phyloP scores from a whole-genome alignment of 1,140 invertebrate genomes.

The Listronotus oregonensis region DNA sequence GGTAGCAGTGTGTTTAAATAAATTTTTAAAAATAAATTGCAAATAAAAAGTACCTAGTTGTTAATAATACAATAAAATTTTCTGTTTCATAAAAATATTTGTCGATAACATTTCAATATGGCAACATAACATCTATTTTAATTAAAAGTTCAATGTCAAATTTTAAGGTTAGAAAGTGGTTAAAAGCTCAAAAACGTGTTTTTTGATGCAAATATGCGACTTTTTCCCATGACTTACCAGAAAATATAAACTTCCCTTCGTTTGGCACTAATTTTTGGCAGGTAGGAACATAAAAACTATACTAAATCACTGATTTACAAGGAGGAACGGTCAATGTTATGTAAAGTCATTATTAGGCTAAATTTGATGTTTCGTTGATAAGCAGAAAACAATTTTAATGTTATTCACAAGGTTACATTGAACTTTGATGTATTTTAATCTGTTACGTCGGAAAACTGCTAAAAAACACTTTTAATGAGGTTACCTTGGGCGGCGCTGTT shows the following conservation, averaged over 20 bases:
- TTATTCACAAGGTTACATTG: constrained; percentile 22
- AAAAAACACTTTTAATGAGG: background rate
- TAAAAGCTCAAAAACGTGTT: constrained; percentile 30
- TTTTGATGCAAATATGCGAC: constrained; percentile 19
- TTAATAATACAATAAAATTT: too few relatives aligned
- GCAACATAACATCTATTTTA: background rate
- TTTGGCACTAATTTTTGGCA: constrained; percentile 28
- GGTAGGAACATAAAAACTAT: constrained; percentile 16
- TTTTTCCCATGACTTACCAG: constrained; percentile 20
- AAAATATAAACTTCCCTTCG: constrained; percentile 21
- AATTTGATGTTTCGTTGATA: constrained; percentile 20
- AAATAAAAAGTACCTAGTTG: too few relatives aligned
- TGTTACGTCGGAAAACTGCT: constrained; percentile 3
- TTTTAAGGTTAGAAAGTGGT: constrained; percentile 22
- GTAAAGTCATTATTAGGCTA: constrained; percentile 2
- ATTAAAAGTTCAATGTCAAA: constrained; percentile 9
- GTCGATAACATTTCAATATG: background rate
- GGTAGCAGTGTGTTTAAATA: too few relatives aligned
- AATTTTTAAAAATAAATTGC: too few relatives aligned
- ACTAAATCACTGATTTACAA: background rate
- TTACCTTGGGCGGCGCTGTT: constrained; percentile 24
- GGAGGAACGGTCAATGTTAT: background rate
- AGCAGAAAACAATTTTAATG: constrained; percentile 6
- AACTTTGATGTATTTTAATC: constrained; percentile 8
- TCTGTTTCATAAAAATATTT: too few relatives aligned